Evolutionary conservation across 1,140 invertebrate genomes (phyloP), one percentile per base, ranked within the genome.

Genomic region (Tetraneura akinire): DNA sequence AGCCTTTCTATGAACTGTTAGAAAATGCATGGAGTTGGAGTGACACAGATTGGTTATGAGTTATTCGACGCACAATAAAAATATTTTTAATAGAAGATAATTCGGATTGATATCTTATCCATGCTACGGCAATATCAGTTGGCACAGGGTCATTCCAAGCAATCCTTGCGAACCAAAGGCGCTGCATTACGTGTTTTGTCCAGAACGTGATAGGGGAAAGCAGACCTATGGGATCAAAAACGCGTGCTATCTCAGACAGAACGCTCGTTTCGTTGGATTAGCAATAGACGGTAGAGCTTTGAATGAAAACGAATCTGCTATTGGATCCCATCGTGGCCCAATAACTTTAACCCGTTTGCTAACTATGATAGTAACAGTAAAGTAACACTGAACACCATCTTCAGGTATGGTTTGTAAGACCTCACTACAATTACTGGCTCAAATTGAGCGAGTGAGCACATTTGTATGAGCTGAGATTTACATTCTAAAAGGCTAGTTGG

Each of bases 141-240:
- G 83, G 81, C 55, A 86, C 16, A 11, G 80, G 16, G 42, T 86
- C 84, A 81, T 87, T 85, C 85, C 85, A 86, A 32, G 70, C 80
- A 29, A 84, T 26, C 10, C 84, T 82, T 21, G 80, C 16, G 45
- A 47, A n/a, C 85, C 85, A 86, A 47, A 86, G 49, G 14, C 74
- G 70, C 80, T 87, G 86, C 73, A 87, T 83, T 9, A 87, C 80
- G 9, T 85, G 55, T 83, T 88, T 88, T 3, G 84, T 82, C 42
- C 70, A 81, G 1, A 84, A 82, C 1, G 83, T 82, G 8, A 85
- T 57, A 0, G 86, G 85, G 0, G 84, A 80, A 1, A 87, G 29
- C 82, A 84, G 85, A 1, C 86, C 85, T 14, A 87, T 51, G 0
- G 86, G 86, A 82, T 87, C 86, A 82, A 85, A 87, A 32, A 88